Base-by-base conservation (phyloP, 2,113 vertebrate species). In the Centropus bengalensis region DNA sequence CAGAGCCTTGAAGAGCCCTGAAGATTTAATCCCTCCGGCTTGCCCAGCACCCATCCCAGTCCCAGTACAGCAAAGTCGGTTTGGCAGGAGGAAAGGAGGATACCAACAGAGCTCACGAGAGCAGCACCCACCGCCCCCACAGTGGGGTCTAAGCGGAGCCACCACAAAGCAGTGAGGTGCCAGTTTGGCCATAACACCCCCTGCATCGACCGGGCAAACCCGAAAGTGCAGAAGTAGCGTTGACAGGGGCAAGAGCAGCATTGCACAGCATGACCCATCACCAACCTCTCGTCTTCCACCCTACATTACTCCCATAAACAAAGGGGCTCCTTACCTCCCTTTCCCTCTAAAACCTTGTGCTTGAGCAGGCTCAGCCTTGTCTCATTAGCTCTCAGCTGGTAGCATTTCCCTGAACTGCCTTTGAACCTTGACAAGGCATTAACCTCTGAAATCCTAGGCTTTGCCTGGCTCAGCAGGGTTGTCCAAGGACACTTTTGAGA, bases 351-450 rank as follows among this genome's bases (percentile, higher is more conserved):
- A 84, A 38, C 75, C 74, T 14, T 28, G 6, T 56, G 40, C 78
- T 54, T 58, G 51, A 89, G 63, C 71, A 64, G 82, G 76, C 79
- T 90, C 88, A 77, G 91, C 69, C 81, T 63, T 70, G 55, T 55
- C 44, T 6, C 63, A 63, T 78, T 42, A 82, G 40, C 49, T 55
- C 77, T 86, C 45, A 23, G 42, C 69, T 79, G 82, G 59, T 3
- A 69, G 32, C 64, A 40, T 74, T 80, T 77, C 47, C 85, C 82
- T 93, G 85, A 83, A 56, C 93, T 60, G 82, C 79, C 85, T 86
- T 93, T 95, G 95, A 89, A 56, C 89, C 58, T 10, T 73, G 36
- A 2, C n/a, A 33, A 60, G 70, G 38, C 14, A 19, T 86, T 93
- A 88, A 86, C 64, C 68, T 49, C 89, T 33, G 68, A 24, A 82